Evolutionary conservation across 2,797 vertebrate species (phyloP).

Genomic region (Phataginus tetradactyla): DNA sequence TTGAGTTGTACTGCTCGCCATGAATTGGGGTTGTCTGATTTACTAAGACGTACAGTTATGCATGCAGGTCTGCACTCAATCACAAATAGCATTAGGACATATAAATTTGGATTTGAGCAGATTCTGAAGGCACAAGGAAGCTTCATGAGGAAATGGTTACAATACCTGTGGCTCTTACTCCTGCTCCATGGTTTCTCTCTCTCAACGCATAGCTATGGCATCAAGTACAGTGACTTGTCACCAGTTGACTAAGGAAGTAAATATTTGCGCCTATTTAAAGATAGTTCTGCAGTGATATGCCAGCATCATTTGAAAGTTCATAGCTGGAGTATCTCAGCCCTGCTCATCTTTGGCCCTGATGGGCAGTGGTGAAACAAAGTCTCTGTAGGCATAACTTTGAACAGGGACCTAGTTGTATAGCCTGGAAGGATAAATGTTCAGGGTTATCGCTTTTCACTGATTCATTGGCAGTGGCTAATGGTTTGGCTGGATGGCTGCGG

Average conservation of each 20-base stretch:
- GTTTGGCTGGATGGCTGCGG: neutral
- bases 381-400: neutral
- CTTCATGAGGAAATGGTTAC: neutral
- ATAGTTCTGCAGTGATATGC: neutral
- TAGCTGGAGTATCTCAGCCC: neutral
- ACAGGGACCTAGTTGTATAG: neutral
- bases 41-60: neutral
- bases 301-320: neutral
- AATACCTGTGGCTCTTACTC: neutral
- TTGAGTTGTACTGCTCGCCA: neutral
- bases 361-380: neutral
- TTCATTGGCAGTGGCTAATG: neutral
- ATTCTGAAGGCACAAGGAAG: neutral
- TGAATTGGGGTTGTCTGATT: neutral
- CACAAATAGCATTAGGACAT: neutral
- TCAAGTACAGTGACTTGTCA: neutral
- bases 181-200: neutral
- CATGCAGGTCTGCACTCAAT: neutral
- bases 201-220: neutral
- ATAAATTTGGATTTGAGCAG: neutral
- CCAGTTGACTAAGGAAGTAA: neutral
- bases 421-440: neutral
- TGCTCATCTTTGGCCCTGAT: neutral
- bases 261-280: neutral
- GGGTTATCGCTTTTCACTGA: neutral